Evolutionary conservation across 2,888 invertebrate species (phyloP), one percentile per base, ranked within the genome.

Genomic region (Gymnocheta viridis): DNA sequence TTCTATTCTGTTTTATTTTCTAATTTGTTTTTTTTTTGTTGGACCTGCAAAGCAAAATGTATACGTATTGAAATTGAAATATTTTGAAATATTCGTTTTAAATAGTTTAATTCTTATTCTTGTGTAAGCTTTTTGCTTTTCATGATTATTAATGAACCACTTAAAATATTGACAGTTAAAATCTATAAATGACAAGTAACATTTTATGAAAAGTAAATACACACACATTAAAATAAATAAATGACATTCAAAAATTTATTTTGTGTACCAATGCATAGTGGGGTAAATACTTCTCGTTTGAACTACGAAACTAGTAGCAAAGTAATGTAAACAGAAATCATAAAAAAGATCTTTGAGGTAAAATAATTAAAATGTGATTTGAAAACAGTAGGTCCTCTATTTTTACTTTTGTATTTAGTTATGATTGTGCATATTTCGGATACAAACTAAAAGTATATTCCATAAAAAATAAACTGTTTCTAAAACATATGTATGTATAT

Each of bases 81-180:
- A 41, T 5, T 41, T 41, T 14, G 1, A n/a, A 41, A 41, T 41
- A 41, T 41, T 41, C n/a, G n/a, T n/a, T n/a, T n/a, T n/a, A n/a
- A n/a, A n/a, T n/a, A n/a, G n/a, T n/a, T n/a, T n/a, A n/a, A n/a
- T n/a, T n/a, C n/a, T n/a, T n/a, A n/a, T n/a, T n/a, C n/a, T n/a
- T n/a, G n/a, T 12, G 41, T 7, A 49, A 27, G 24, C 19, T 58
- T 77, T 60, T 22, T 41, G 19, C 58, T 38, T 51, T 49, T 78
- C 77, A 69, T 69, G 22, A 29, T 49, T 51, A 69, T 60, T 69
- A 69, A 69, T 60, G 49, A 69, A 69, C 49, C 58, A 58, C 51
- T 58, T 60, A 29, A 60, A 69, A 22, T 41, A 49, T 60, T 78
- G 77, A 69, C 77, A 69, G 60, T 29, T 41, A 24, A 35, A 66